Conservation (phyloP, 1,140 invertebrate genomes). For the Aphelinus certus region DNA sequence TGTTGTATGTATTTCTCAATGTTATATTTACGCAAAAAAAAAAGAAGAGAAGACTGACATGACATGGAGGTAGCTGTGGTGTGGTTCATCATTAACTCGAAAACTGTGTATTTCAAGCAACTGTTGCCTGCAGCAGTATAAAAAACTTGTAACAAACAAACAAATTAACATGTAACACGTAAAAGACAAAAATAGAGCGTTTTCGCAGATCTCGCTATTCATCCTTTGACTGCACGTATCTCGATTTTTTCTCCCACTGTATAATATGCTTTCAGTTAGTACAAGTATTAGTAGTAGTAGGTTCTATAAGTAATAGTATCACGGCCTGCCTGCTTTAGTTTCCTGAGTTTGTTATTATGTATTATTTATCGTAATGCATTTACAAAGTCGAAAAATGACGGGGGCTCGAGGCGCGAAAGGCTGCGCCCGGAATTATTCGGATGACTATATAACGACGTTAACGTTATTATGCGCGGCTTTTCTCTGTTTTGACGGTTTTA, state of each 20-base stretch:
- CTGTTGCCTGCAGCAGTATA: slow-evolving; percentile 50
- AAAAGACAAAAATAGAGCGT: slow-evolving; percentile 50
- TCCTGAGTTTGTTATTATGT: slow-evolving; percentile 64
- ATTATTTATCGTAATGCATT: slow-evolving; percentile 55
- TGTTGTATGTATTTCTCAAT: slow-evolving; percentile 14
- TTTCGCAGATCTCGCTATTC: slow-evolving; percentile 11
- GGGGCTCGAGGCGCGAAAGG: not conserved
- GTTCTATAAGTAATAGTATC: slow-evolving; percentile 62
- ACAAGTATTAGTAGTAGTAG: slow-evolving; percentile 50
- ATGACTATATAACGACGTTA: too few relatives aligned
- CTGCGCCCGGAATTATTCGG: too few relatives aligned
- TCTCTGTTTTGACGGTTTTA: too few relatives aligned
- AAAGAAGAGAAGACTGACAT: slow-evolving; percentile 50
- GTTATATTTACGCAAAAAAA: slow-evolving; percentile 41
- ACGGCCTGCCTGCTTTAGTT: slow-evolving; percentile 66
- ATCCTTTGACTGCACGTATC: slow-evolving; percentile 18
- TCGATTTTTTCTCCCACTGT: slow-evolving; percentile 20
- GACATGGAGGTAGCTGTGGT: slow-evolving; percentile 62
- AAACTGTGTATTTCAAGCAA: slow-evolving; percentile 38
- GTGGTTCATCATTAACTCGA: slow-evolving; percentile 51
- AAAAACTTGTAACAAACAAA: slow-evolving; percentile 60
- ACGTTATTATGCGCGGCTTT: too few relatives aligned
- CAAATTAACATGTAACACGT: slow-evolving; percentile 58
- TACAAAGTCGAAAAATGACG: slow-evolving; percentile 17
- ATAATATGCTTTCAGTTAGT: slow-evolving; percentile 14